These are phyloP conservation scores for Arizona elegans DNA, from an alignment of 2,113 vertebrate genomes.

Conservation along the genomic window DNA sequence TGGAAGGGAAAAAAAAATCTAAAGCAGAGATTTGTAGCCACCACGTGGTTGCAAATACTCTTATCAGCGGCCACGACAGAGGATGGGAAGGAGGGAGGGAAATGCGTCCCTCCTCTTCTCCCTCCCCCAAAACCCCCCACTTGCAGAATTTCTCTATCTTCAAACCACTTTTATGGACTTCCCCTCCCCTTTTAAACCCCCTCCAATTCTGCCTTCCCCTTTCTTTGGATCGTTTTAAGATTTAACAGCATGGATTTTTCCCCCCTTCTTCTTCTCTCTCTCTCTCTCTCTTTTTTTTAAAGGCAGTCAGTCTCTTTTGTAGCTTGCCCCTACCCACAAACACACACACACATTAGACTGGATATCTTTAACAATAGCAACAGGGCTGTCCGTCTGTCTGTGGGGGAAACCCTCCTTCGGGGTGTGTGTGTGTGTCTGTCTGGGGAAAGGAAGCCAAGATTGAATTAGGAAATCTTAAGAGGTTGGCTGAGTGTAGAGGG, in stretches of 20 bases:
- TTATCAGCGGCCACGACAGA: neutral
- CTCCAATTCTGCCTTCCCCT: neutral
- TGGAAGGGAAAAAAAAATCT: neutral
- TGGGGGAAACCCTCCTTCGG: neutral
- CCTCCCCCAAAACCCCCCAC: rapidly evolving
- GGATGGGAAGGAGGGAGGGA: neutral
- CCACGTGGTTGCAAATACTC: neutral
- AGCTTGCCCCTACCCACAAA: neutral
- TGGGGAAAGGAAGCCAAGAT: neutral
- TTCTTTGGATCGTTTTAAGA: neutral
- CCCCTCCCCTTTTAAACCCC: neutral
- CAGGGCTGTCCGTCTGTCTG: neutral
- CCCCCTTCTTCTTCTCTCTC: neutral
- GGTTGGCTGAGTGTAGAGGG: neutral
- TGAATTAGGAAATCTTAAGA: neutral
- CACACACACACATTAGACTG: too few species aligned
- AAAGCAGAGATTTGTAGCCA: neutral
- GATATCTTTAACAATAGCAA: neutral
- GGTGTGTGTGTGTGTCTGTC: too few species aligned
- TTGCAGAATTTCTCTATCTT: neutral
- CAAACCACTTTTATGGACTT: neutral
- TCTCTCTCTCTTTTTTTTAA: too few species aligned
- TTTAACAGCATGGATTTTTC: neutral
- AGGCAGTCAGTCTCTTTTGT: neutral
- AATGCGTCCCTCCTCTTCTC: neutral